Evolutionary conservation across 2,888 invertebrate genomes (phyloP), one percentile per base, ranked within the genome.

Genomic region (Autographa gamma): DNA sequence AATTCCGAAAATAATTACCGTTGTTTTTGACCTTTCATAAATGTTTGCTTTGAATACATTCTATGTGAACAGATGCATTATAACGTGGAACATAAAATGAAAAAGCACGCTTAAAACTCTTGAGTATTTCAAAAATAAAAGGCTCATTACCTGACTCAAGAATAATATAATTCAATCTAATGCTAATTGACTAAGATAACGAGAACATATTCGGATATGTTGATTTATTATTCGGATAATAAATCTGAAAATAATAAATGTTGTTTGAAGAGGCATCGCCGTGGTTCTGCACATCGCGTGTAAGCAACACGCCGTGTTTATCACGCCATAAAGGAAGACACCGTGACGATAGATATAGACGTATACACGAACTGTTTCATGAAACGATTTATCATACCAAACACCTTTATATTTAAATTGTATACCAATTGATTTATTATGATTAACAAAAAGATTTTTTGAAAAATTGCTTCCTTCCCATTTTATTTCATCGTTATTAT

Each of bases 241-340:
- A 56, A 25, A 48, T 64, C 19, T 66, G 52, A 34, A 64, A 61
- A 54, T 18, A 56, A 78, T 34, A 74, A 61, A 64, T 77, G 48
- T 34, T 56, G 61, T 19, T 25, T 59, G 31, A 11, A 70, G 54
- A 54, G 25, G 43, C 25, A 43, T 54, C 25, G 34, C 62, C 18
- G 25, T 56, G 54, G 54, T 18, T 63, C 41, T 59, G n/a, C 63
- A 69, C 16, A 63, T 79, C 66, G 77, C 69, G 66, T 79, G 62
- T 63, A 48, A 11, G 31, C 34, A 16, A 60, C 16, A 19, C 56
- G 59, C 63, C 13, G 56, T 31, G 56, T 60, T 67, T 74, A 65
- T 65, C 66, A 74, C 69, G 59, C 56, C 66, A 58, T 65, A 62
- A 74, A 74, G 61, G 66, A 79, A 75, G 74, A 77, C 41, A 65